Base-by-base conservation (phyloP, 2,113 vertebrate species). In the Neolamprologus caudopunctatus region DNA sequence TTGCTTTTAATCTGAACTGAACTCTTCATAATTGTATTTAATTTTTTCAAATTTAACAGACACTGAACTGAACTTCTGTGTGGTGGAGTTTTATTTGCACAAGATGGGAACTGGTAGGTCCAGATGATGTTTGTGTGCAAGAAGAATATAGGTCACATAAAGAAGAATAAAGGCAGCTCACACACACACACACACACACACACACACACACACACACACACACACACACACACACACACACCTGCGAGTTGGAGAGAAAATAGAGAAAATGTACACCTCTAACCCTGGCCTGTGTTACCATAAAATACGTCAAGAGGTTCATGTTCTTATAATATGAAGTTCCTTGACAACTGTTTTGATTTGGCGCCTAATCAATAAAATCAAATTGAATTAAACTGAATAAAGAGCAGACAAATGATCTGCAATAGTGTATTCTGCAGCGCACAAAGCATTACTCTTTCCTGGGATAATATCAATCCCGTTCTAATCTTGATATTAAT, bases 261-360 rank as follows among this genome's bases (percentile, higher is more conserved):
- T 42, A 0, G 1, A 71, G 63, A 71, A 71, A 71, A 71, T 16
- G 12, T 16, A 71, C 21, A 24, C 12, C 12, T 42, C 21, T 3
- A 42, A 73, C n/a, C 21, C 0, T 37, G 11, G 5, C 0, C 35
- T 16, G n/a, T 71, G 66, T 42, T 24, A 42, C 37, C 21, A 16
- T 42, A 42, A 42, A 1, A 71, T 42, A 24, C 0, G 2, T 0
- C 19, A 21, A 8, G 19, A 40, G 0, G n/a, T 71, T 71, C 5
- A 0, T 42, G n/a, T 71, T 2, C 6, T 5, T 35, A 66, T n/a
- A 66, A 66, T 66, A 66, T 66, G 17, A 66, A 66, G 17, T 66
- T n/a, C 61, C 17, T 66, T n/a, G 17, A 5, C 61, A 37, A 8
- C 17, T 37, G 61, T 37, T 66, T 7, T 66, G 31, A 66, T 66